phyloP scores from a whole-genome alignment of 30 jellyfish, hydroid and myxozoan species.

The Sanderia malayensis region DNA sequence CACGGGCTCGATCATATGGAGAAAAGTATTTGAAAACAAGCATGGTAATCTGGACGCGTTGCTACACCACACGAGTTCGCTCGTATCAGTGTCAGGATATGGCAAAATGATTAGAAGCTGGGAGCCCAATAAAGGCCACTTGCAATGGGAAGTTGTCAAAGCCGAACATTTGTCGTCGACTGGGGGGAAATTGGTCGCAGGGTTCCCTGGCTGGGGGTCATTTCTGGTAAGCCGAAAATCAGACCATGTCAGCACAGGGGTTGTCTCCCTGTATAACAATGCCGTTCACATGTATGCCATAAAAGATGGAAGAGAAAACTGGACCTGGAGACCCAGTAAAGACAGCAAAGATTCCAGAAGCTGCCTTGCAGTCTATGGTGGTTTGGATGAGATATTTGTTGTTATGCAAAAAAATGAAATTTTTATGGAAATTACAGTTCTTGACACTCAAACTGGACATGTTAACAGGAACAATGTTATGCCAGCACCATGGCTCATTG shows the following conservation, averaged over 20 bases:
- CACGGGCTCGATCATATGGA: slow-evolving; percentile 90
- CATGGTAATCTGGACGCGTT: slow-evolving; percentile 55
- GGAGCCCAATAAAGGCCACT: slow-evolving; percentile 86
- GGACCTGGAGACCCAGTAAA: slow-evolving; percentile 61
- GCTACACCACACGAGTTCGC: slow-evolving; percentile 64
- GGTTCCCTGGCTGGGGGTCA: slow-evolving; percentile 53
- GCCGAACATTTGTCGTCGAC: background rate
- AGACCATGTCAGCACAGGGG: slow-evolving; percentile 21
- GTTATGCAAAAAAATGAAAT: slow-evolving; percentile 31
- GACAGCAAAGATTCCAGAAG: background rate
- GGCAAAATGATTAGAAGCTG: slow-evolving; percentile 76
- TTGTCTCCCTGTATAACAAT: slow-evolving; percentile 35
- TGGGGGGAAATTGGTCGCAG: slow-evolving; percentile 7
- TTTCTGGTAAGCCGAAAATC: slow-evolving; percentile 13
- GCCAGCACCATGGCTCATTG: slow-evolving; percentile 53
- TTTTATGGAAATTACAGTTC: slow-evolving; percentile 32
- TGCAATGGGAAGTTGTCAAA: slow-evolving; percentile 74
- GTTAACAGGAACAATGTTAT: slow-evolving; percentile 22
- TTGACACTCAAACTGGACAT: slow-evolving; percentile 34
- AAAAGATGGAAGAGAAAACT: slow-evolving; percentile 68
- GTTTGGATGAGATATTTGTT: slow-evolving; percentile 9
- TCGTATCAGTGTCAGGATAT: slow-evolving; percentile 73
- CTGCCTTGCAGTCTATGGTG: slow-evolving; percentile 36
- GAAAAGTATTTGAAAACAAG: slow-evolving; percentile 74
- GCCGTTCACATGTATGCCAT: slow-evolving; percentile 40